Evolutionary conservation across 2,797 vertebrate genomes (phyloP).

Genomic region (Darevskia nairensis): DNA sequence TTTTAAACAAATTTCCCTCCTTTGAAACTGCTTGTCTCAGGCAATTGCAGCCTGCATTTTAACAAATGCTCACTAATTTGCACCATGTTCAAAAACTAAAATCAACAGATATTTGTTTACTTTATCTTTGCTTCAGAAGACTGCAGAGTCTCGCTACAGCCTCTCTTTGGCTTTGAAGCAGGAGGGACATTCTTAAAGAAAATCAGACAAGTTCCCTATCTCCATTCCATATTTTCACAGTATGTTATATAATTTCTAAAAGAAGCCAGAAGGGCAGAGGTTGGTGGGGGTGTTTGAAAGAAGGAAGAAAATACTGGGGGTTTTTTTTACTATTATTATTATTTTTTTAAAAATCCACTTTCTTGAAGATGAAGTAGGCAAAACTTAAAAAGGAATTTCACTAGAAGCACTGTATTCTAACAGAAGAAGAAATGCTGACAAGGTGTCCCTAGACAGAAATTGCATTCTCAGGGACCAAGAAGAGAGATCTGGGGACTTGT

Average conservation of each 20-base stretch:
- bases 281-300: conserved; percentile 47
- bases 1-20: conserved; percentile 51
- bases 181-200: conserved; percentile 49
- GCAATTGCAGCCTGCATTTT: conserved; percentile 69
- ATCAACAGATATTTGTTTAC: conserved; percentile 52
- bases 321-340: conserved; percentile 49
- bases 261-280: conserved; percentile 60
- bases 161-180: conserved; percentile 11
- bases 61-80: conserved; percentile 75
- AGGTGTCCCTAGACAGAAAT: conserved; percentile 56
- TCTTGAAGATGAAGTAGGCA: conserved; percentile 61
- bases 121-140: conserved; percentile 67
- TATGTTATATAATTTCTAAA: conserved; percentile 69
- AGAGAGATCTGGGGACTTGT: conserved; percentile 41
- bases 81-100: conserved; percentile 70
- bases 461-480: conserved; percentile 45
- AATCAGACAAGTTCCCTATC: conserved; percentile 54
- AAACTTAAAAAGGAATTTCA: conserved; percentile 63
- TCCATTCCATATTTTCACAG: conserved; percentile 63
- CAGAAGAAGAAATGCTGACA: conserved; percentile 54
- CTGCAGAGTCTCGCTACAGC: background rate
- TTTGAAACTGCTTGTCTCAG: conserved; percentile 71
- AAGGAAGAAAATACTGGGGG: conserved; percentile 55
- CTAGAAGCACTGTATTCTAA: conserved; percentile 59
- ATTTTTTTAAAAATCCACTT: conserved; percentile 30